Evolutionary conservation across 2,113 vertebrate genomes (phyloP), one percentile per base, ranked within the genome.

Genomic region (Coptodon rendalli): DNA sequence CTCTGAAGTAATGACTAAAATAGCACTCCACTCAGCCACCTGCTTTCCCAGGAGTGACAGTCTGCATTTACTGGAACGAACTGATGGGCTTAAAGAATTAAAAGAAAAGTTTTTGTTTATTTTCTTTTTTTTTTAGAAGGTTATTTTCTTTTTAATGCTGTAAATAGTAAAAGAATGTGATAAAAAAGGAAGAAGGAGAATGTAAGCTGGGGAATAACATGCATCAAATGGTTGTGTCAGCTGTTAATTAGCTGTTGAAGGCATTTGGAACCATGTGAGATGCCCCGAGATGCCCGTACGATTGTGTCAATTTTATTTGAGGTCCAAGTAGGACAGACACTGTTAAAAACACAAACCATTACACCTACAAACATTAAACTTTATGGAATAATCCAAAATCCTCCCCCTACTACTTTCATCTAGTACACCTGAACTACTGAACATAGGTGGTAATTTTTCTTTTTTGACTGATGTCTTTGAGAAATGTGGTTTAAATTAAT

Each of bases 251-350:
- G 31, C 31, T 36, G 59, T 6, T 63, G 16, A n/a, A 36, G 59
- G 31, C 16, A 63, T 63, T 63, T 63, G 31, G 9, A 9, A 9
- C 59, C 0, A 34, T 19, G 29, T 63, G 29, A 61, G 5, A 61
- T 17, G 29, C 3, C 7, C 59, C 5, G 16, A 19, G 48, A 50
- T 50, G 16, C 48, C 0, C 0, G 4, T 50, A 50, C 7, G 0
- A 59, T 0, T 31, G 56, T 59, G 13, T 16, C 56, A 9, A 31
- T 59, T 59, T 59, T 59, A 59, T 31, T 59, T 59, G 27, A 16
- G 14, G 27, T 59, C 13, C 27, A 59, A 59, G 54, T 27, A 57
- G 54, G 19, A 52, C 50, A n/a, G n/a, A 24, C 22, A 56, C 22
- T 56, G 53, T 56, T 56, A 56, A 24, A 56, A 6, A 56, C 54